Percentiles rank a stretch among this genome's conserved stretches.
These are phyloP conservation scores for Linnaemya vulpina DNA, from an alignment of 2,888 invertebrate species.

Conservation along the genomic window DNA sequence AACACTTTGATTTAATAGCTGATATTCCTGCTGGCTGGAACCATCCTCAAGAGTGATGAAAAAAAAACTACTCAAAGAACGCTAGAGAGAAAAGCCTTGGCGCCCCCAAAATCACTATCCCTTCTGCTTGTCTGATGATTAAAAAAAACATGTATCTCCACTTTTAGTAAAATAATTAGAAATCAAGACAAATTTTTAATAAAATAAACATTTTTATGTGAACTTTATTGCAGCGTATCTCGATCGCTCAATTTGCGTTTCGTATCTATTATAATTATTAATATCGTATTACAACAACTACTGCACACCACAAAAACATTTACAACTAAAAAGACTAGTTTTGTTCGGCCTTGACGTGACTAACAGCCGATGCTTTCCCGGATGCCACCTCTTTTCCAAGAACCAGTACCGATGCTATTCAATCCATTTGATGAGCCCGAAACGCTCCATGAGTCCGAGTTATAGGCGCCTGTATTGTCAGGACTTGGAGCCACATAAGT, in stretches of 20 bases:
- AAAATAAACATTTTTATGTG: no score
- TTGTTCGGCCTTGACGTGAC: background rate
- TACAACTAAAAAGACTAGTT: slow-evolving; percentile 40
- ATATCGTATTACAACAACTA: slow-evolving; percentile 24
- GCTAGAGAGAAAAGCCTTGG: no score
- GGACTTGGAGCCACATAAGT: slow-evolving; percentile 14
- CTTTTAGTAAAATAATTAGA: no score
- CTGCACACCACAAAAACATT: background rate
- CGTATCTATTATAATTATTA: background rate
- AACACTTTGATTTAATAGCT: no score
- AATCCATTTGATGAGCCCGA: background rate
- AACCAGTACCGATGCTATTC: slow-evolving; percentile 29
- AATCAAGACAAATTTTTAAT: no score
- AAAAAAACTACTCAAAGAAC: no score
- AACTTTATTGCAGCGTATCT: slow-evolving; percentile 34
- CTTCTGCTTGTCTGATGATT: no score
- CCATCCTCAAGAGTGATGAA: no score
- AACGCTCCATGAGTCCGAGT: slow-evolving; percentile 37
- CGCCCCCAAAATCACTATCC: no score
- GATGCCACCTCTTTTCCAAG: slow-evolving; percentile 62
- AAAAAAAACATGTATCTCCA: no score
- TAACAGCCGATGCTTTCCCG: slow-evolving; percentile 62
- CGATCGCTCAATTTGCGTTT: slow-evolving; percentile 25
- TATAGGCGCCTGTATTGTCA: slow-evolving; percentile 40
- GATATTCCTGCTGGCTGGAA: no score